phyloP scores from a whole-genome alignment of 2,113 vertebrate species.

The Malurus melanocephalus region DNA sequence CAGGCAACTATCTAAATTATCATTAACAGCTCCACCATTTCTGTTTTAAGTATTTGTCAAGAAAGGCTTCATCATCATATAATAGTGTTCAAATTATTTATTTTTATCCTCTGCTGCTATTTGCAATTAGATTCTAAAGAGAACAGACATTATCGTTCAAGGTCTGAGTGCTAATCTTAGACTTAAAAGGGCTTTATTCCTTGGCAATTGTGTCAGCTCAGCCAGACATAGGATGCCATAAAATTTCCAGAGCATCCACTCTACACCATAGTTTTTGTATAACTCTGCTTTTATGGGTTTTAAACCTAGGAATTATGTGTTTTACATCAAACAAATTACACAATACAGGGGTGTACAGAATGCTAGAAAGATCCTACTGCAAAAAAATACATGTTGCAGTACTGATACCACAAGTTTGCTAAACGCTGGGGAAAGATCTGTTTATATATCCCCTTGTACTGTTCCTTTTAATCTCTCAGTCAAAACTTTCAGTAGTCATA shows the following conservation, averaged over 20 bases:
- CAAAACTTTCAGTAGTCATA: background rate
- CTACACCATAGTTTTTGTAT: background rate
- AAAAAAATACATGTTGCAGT: background rate
- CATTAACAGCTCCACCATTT: slow-evolving; percentile 9
- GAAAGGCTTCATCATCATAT: slow-evolving; percentile 19
- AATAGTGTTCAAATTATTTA: slow-evolving; percentile 37
- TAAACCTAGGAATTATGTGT: background rate
- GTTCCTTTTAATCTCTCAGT: background rate
- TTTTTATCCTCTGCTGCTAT: slow-evolving; percentile 36
- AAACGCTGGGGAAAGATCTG: background rate
- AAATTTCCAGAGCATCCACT: slow-evolving; percentile 13
- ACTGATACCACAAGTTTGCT: background rate
- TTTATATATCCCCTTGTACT: background rate
- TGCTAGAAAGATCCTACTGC: background rate
- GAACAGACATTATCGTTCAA: background rate
- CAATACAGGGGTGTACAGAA: background rate
- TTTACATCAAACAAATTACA: slow-evolving; percentile 12
- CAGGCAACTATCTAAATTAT: slow-evolving; percentile 27
- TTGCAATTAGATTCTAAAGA: slow-evolving; percentile 30
- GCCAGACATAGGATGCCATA: background rate
- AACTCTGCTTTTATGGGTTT: slow-evolving; percentile 4
- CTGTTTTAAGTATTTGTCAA: slow-evolving; percentile 31
- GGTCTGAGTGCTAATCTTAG: slow-evolving; percentile 20
- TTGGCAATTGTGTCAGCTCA: background rate
- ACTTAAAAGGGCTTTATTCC: slow-evolving; percentile 2